phyloP scores from a whole-genome alignment of 2,888 invertebrate genomes.

The Phaonia tiefii region DNA sequence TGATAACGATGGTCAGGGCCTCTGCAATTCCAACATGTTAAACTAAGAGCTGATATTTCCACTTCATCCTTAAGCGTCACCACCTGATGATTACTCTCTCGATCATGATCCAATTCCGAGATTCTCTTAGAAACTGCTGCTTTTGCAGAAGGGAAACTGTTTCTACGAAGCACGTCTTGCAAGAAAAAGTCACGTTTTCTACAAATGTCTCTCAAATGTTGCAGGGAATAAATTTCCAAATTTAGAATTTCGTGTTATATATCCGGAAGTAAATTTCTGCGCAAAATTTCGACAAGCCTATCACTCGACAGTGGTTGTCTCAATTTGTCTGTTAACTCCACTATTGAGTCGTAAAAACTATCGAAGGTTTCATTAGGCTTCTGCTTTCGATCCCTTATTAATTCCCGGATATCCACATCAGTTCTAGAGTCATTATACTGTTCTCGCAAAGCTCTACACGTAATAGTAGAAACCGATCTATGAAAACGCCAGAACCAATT shows the following conservation, averaged over 20 bases:
- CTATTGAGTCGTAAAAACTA: conserved; percentile 40
- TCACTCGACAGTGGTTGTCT: not conserved
- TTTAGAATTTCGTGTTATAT: conserved; percentile 29
- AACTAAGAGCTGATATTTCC: not conserved
- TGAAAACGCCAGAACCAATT: conserved; percentile 42
- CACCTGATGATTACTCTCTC: not conserved
- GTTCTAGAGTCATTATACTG: conserved; percentile 41
- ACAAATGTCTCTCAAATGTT: conserved; percentile 21
- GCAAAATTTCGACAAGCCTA: conserved; percentile 33
- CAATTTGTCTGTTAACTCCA: conserved; percentile 38
- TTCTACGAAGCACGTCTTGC: conserved; percentile 31
- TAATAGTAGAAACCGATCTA: not conserved
- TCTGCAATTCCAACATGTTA: not conserved
- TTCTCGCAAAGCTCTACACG: conserved; percentile 30
- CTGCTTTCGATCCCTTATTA: conserved; percentile 49
- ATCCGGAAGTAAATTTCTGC: conserved; percentile 21
- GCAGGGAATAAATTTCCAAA: not conserved
- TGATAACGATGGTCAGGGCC: not conserved
- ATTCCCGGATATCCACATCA: conserved; percentile 27
- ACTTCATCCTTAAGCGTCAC: not conserved
- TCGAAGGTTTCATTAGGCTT: conserved; percentile 34
- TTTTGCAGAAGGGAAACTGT: not conserved
- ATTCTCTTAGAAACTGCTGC: not conserved
- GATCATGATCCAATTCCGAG: not conserved
- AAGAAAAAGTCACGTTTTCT: conserved; percentile 23